These are phyloP conservation scores for Callinectes sapidus DNA, from an alignment of 2,888 invertebrate species.

Conservation along the genomic window DNA sequence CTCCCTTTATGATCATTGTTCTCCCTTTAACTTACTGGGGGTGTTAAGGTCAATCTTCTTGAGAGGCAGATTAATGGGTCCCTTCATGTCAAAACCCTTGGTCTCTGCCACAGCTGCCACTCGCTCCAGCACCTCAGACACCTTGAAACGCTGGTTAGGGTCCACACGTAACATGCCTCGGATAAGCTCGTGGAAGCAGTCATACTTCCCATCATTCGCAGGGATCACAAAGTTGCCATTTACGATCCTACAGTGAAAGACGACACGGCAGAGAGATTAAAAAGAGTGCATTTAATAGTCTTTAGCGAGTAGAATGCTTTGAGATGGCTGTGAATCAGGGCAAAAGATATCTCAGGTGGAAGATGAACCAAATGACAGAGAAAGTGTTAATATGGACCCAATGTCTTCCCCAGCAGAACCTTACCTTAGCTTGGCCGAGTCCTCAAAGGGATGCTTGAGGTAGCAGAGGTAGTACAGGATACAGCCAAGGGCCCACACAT, in stretches of 20 bases:
- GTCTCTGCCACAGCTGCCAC: slow-evolving; percentile 92
- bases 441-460: slow-evolving; percentile 97
- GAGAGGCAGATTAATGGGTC: slow-evolving; percentile 83
- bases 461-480: slow-evolving; percentile 93
- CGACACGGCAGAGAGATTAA: not conserved
- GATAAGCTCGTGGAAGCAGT: slow-evolving; percentile 92
- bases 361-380: no score
- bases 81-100: slow-evolving; percentile 87
- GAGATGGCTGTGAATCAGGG: no score
- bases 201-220: slow-evolving; percentile 86
- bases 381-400: no score
- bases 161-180: slow-evolving; percentile 81
- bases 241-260: slow-evolving; percentile 82
- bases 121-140: slow-evolving; percentile 88
- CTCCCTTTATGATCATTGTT: no score
- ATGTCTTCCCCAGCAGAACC: not conserved
- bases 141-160: slow-evolving; percentile 87
- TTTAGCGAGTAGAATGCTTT: no score
- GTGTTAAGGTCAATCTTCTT: slow-evolving; percentile 76
- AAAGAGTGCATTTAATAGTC: no score
- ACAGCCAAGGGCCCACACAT: slow-evolving; percentile 98
- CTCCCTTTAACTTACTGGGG: slow-evolving; percentile 74
- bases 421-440: slow-evolving; percentile 86
- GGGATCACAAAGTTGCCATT: slow-evolving; percentile 95
- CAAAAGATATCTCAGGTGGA: no score